Base-by-base conservation (phyloP, 2,888 invertebrate species). In the Helleia helle region DNA sequence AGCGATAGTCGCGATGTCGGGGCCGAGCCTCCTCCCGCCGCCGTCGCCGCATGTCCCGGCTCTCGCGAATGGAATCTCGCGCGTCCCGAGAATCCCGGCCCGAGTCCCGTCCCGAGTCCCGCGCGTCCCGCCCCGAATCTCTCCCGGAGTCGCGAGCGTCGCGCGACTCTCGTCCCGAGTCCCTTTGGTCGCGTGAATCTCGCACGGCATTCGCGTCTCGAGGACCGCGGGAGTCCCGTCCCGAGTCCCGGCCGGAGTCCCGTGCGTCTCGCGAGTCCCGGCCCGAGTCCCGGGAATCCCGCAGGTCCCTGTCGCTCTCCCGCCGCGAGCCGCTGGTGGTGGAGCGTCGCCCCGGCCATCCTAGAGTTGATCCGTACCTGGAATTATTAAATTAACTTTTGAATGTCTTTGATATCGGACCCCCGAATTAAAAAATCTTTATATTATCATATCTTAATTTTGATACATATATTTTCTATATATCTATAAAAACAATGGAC, bases 311-410 rank as follows among this genome's bases (percentile, higher is more conserved):
- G 15, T 60, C 54, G 5, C 43, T 36, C 9, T 65, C 65, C 1
- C 69, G 58, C 1, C 66, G 56, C 2, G 54, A 48, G 9, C 44
- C 38, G 17, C 50, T 43, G 12, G 57, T 59, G 2, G 47, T 42
- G n/a, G 71, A 36, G 1, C 72, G 56, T n/a, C 69, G 60, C 29
- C 59, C 47, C 41, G 76, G 62, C 72, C 80, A 79, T 26, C 71
- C 66, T 3, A 84, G 56, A 0, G 84, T 84, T 1, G 76, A 63
- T 6, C 76, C 80, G 54, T 84, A 84, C 47, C 84, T 58, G 36
- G 7, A 43, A 29, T 18, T 14, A 15, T n/a, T 11, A 3, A 4
- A 22, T 2, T 8, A 22, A 5, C 22, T 4, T 22, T n/a, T n/a
- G n/a, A n/a, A n/a, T n/a, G n/a, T n/a, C n/a, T n/a, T n/a, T n/a